Conservation (phyloP, 2,888 invertebrate species). For the Arctia plantaginis region DNA sequence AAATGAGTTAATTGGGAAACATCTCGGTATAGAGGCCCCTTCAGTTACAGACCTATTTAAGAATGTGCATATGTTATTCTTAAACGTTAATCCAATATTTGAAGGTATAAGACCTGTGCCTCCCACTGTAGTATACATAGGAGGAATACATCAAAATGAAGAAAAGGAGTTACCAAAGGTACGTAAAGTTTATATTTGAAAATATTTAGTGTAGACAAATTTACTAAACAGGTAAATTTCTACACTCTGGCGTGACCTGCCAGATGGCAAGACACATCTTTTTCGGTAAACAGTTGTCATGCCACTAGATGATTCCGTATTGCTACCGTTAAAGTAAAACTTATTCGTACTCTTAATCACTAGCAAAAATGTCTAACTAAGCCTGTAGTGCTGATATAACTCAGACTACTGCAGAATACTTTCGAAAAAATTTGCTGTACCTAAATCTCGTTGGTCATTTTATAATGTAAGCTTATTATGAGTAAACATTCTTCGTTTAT, state of each 20-base stretch:
- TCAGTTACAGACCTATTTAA: constrained; percentile 39
- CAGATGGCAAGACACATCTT: too few relatives aligned
- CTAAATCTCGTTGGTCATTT: too few relatives aligned
- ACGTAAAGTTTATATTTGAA: not conserved
- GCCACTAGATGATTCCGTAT: not conserved
- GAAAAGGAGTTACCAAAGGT: constrained; percentile 51
- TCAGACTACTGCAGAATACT: too few relatives aligned
- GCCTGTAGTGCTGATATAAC: too few relatives aligned
- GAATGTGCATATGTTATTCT: constrained; percentile 54
- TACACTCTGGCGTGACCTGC: not conserved
- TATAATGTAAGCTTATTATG: too few relatives aligned
- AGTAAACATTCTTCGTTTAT: too few relatives aligned
- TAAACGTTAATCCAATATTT: constrained; percentile 56
- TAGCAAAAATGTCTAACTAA: too few relatives aligned
- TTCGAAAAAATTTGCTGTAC: too few relatives aligned
- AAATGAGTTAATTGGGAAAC: constrained; percentile 18
- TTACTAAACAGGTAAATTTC: not conserved
- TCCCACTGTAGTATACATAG: constrained; percentile 52
- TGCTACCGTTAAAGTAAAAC: too few relatives aligned
- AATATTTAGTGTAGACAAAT: not conserved
- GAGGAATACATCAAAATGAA: constrained; percentile 51
- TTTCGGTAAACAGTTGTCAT: not conserved
- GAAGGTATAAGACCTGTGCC: constrained; percentile 54
- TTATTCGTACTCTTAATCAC: too few relatives aligned
- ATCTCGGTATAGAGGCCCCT: constrained; percentile 46